Evolutionary conservation across 2,888 invertebrate genomes (phyloP).

Genomic region (Torymus aiolomorphi): DNA sequence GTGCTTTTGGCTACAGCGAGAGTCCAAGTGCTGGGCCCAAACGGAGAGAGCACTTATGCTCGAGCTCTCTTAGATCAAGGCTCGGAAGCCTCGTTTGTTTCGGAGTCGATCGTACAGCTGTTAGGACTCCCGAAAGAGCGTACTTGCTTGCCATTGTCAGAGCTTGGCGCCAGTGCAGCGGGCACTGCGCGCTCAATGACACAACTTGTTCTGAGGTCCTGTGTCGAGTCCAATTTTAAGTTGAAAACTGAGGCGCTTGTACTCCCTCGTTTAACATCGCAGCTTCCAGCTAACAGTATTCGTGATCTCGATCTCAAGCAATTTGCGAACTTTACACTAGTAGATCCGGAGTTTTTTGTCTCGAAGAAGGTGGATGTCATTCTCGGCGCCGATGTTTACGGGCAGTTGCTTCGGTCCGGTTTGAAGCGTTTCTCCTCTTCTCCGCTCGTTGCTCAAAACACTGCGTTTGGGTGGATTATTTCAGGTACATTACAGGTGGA

Average conservation of each 20-base stretch:
- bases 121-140: neutral
- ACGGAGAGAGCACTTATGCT: conserved; percentile 2
- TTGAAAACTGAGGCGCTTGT: conserved; percentile 31
- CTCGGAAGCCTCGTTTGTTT: conserved; percentile 39
- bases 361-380: conserved; percentile 45
- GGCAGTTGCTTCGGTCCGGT: conserved; percentile 42
- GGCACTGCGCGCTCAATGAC: conserved; percentile 17
- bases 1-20: conserved; percentile 32
- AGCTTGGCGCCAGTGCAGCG: conserved; percentile 24
- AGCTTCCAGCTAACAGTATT: conserved; percentile 21
- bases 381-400: conserved; percentile 52
- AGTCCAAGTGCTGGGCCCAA: conserved; percentile 19
- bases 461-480: conserved; percentile 51
- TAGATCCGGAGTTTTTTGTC: conserved; percentile 26
- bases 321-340: conserved; percentile 24
- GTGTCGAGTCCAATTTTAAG: neutral
- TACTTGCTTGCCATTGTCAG: conserved; percentile 11
- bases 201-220: conserved; percentile 19
- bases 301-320: neutral
- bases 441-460: conserved; percentile 47
- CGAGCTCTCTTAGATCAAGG: conserved; percentile 49
- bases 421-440: conserved; percentile 17
- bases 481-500: conserved; percentile 25
- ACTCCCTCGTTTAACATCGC: conserved; percentile 33
- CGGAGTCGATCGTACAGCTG: conserved; percentile 35